Conservation (phyloP, 2,797 vertebrate species). For the Streptopelia turtur region DNA sequence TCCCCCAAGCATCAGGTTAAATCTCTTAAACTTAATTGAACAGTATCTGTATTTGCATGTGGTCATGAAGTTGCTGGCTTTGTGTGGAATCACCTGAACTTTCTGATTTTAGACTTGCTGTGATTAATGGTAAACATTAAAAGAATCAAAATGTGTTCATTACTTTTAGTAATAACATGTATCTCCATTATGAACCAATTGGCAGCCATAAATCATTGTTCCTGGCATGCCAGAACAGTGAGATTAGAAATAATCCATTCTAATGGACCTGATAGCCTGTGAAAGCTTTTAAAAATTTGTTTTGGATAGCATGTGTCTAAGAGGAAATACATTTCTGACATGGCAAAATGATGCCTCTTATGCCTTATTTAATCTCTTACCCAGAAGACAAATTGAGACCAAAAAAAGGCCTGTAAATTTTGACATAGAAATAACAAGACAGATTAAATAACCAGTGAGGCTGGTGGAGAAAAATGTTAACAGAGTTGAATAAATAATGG, state of each 20-base stretch:
- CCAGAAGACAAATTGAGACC: background rate
- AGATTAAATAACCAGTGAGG: background rate
- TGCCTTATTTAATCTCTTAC: background rate
- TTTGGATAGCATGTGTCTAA: background rate
- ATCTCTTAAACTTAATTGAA: background rate
- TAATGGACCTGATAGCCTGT: background rate
- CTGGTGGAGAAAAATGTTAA: background rate
- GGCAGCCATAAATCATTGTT: background rate
- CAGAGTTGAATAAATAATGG: background rate
- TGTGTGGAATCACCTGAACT: background rate
- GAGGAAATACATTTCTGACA: background rate
- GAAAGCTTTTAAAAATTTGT: slow-evolving; percentile 30
- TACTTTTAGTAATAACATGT: background rate
- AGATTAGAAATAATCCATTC: slow-evolving; percentile 10
- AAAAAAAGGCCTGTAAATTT: background rate
- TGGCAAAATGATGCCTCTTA: slow-evolving; percentile 2
- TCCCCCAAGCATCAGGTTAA: background rate
- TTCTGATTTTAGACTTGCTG: background rate
- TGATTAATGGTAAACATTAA: background rate
- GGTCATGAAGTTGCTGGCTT: background rate
- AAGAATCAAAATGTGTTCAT: slow-evolving; percentile 19
- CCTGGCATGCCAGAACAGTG: background rate
- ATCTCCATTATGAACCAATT: background rate
- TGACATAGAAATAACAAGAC: background rate
- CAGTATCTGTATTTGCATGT: background rate